Evolutionary conservation across 2,888 invertebrate species (phyloP), one percentile per base, ranked within the genome.

Genomic region (Lepidocyrtoides sp.): DNA sequence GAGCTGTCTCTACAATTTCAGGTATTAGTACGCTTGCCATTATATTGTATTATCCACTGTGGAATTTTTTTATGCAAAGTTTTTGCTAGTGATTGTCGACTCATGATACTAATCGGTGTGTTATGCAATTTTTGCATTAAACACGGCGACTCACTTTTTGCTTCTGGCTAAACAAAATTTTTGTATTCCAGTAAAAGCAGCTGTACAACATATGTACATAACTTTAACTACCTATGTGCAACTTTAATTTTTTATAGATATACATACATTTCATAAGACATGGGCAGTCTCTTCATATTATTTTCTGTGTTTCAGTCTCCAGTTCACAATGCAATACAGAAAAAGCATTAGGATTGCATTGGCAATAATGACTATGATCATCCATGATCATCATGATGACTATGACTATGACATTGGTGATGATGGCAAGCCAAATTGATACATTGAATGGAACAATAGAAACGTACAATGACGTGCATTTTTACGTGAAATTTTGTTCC

Each of bases 111-210:
- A 26, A 63, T 63, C 14, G n/a, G 63, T 12, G 63, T 63, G 63
- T 63, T 63, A 63, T 63, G 63, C 63, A 63, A 63, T 63, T 63
- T 63, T 63, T 63, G 63, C 63, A 63, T 63, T 63, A 26, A 10
- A 17, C 54, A 63, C 63, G 63, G 29, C 12, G 63, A 63, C 12
- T 63, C 2, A 36, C 29, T 63, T 63, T 63, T 63, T 14, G 63
- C 63, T 63, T 29, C 29, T 63, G 63, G 63, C 63, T 63, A n/a
- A n/a, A 63, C 4, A 63, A 5, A 29, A 10, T 1, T 29, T 63
- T 63, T 63, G 26, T 63, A 29, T 63, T 12, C 63, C 14, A 14
- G 63, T n/a, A n/a, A 51, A n/a, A n/a, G 51, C 51, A 51, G 14
- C 36, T 51, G n/a, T 48, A 14, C 12, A 36, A 36, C 14, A 44